Evolutionary conservation across 2,797 vertebrate genomes (phyloP).

Genomic region (Spea hammondii): DNA sequence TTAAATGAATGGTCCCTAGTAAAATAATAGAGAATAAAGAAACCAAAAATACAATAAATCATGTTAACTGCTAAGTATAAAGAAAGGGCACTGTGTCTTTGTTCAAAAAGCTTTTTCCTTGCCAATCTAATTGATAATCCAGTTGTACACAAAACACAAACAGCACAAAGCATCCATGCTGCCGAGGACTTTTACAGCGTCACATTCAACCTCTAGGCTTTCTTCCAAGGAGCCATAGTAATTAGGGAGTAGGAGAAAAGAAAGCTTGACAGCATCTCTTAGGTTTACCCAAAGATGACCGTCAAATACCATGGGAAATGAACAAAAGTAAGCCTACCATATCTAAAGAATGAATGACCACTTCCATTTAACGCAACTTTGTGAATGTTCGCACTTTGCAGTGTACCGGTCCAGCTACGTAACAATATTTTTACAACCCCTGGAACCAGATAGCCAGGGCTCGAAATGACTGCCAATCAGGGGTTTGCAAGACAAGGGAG

Average conservation of each 20-base stretch:
- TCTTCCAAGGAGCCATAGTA: conserved; percentile 17
- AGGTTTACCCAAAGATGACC: not conserved
- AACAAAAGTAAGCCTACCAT: not conserved
- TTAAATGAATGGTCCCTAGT: too few species aligned
- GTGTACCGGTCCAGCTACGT: too few species aligned
- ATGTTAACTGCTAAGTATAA: too few species aligned
- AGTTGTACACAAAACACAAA: conserved; percentile 12
- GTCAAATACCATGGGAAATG: not conserved
- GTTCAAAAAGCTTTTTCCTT: conserved; percentile 1
- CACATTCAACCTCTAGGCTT: not conserved
- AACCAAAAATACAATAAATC: too few species aligned
- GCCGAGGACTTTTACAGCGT: not conserved
- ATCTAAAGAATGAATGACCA: not conserved
- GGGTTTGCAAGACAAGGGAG: too few species aligned
- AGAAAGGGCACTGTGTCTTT: not conserved
- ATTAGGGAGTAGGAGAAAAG: conserved; percentile 7
- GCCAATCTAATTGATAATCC: conserved; percentile 6
- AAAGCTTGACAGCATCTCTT: not conserved
- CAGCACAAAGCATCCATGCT: conserved; percentile 10
- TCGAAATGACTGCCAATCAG: too few species aligned
- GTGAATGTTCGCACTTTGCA: too few species aligned
- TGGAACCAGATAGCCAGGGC: too few species aligned
- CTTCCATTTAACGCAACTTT: not conserved
- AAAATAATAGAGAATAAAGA: too few species aligned
- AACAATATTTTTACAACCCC: too few species aligned